Conservation (phyloP, 2,797 vertebrate species). For the Anniella stebbinsi region DNA sequence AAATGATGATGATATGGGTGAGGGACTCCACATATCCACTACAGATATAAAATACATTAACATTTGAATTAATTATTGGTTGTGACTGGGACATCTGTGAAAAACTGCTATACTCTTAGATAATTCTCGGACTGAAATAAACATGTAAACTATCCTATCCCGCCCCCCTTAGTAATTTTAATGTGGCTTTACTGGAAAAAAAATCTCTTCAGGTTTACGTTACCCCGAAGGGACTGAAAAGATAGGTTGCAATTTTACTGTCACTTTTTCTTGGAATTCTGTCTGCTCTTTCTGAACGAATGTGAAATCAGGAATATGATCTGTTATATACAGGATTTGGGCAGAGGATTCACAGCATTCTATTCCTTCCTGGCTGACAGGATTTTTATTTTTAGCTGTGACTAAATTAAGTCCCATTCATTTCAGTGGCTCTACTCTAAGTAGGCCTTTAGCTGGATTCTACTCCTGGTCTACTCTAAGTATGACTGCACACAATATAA, state of each 20-base stretch:
- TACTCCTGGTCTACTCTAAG: too few relatives aligned
- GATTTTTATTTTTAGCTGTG: too few relatives aligned
- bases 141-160: not conserved
- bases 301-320: not conserved
- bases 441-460: too few relatives aligned
- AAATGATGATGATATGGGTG: not conserved
- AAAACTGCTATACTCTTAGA: not conserved
- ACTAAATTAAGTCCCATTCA: too few relatives aligned
- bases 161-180: too few relatives aligned
- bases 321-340: not conserved
- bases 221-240: not conserved
- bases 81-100: not conserved
- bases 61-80: not conserved
- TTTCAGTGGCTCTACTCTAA: too few relatives aligned
- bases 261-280: not conserved
- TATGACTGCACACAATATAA: not conserved
- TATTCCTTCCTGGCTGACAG: not conserved
- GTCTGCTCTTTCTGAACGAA: not conserved
- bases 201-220: not conserved
- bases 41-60: not conserved
- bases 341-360: not conserved
- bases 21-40: not conserved
- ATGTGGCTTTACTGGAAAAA: not conserved
- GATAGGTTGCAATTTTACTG: not conserved
- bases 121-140: not conserved